Percentiles rank a stretch among this genome's conserved stretches.
Conservation (phyloP, 1,140 invertebrate species). For the Meloidogyne chitwoodi region DNA sequence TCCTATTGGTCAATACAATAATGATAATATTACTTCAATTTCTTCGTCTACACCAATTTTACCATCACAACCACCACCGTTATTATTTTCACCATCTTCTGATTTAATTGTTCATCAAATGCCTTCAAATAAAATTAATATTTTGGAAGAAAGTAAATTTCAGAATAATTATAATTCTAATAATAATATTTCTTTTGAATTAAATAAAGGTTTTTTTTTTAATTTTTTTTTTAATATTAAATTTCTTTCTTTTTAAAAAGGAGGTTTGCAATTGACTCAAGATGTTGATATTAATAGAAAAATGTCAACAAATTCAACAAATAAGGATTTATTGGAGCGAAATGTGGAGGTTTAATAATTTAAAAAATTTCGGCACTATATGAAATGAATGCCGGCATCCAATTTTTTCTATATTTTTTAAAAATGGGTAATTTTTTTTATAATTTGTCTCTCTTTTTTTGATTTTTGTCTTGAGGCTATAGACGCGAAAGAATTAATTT, state of each 20-base stretch:
- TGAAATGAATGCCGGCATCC: too few relatives aligned
- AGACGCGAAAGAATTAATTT: too few relatives aligned
- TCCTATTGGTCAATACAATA: neutral
- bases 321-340: neutral
- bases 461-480: too few relatives aligned
- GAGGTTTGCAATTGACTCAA: too few relatives aligned
- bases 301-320: neutral
- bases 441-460: too few relatives aligned
- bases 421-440: too few relatives aligned
- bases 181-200: neutral
- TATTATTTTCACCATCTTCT: neutral
- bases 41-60: neutral
- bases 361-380: too few relatives aligned
- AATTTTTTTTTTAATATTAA: neutral
- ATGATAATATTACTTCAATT: neutral
- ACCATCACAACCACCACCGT: neutral
- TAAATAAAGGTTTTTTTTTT: neutral
- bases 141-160: neutral
- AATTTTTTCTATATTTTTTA: too few relatives aligned
- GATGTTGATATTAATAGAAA: neutral
- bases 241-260: too few relatives aligned
- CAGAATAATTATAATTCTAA: neutral
- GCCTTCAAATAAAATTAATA: neutral
- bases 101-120: neutral
- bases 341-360: neutral